phyloP scores from a whole-genome alignment of 2,113 vertebrate genomes.

The Brachyistius frenatus region DNA sequence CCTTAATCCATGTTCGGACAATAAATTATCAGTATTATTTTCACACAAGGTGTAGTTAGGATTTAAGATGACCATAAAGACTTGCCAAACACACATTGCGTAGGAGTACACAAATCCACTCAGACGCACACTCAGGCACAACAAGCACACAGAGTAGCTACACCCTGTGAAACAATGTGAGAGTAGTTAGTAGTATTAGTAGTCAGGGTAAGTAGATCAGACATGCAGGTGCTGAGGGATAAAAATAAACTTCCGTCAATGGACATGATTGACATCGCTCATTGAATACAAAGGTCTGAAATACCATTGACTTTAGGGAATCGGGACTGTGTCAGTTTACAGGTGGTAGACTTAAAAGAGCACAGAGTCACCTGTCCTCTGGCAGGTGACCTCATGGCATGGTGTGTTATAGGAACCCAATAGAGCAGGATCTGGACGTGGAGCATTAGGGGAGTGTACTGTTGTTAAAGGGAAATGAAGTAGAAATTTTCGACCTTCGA shows the following conservation, averaged over 20 bases:
- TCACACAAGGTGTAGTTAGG: constrained; percentile 29
- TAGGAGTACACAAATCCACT: constrained; percentile 7
- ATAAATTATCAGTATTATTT: neutral
- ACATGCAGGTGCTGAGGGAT: constrained; percentile 76
- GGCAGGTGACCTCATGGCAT: constrained; percentile 57
- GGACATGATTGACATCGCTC: constrained; percentile 67
- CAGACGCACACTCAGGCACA: neutral
- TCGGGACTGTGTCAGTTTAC: constrained; percentile 44
- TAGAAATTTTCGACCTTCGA: constrained; percentile 50
- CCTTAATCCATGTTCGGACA: neutral
- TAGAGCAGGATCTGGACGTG: constrained; percentile 27
- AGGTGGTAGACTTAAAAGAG: constrained; percentile 41
- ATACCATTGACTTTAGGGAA: constrained; percentile 76
- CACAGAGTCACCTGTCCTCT: constrained; percentile 43
- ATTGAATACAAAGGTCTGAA: constrained; percentile 82
- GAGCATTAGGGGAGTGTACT: constrained; percentile 27
- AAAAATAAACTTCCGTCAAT: constrained; percentile 60
- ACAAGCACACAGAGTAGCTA: constrained; percentile 34
- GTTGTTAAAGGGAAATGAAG: constrained; percentile 44
- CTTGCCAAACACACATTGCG: constrained; percentile 1
- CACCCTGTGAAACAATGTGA: constrained; percentile 51
- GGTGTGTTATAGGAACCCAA: constrained; percentile 33
- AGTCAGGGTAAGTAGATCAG: constrained; percentile 50
- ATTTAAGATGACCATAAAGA: constrained; percentile 31
- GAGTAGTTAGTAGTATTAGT: constrained; percentile 31